Base-by-base conservation (phyloP, 37 sponge, comb jelly and placozoan species). In the Amphimedon queenslandica region DNA sequence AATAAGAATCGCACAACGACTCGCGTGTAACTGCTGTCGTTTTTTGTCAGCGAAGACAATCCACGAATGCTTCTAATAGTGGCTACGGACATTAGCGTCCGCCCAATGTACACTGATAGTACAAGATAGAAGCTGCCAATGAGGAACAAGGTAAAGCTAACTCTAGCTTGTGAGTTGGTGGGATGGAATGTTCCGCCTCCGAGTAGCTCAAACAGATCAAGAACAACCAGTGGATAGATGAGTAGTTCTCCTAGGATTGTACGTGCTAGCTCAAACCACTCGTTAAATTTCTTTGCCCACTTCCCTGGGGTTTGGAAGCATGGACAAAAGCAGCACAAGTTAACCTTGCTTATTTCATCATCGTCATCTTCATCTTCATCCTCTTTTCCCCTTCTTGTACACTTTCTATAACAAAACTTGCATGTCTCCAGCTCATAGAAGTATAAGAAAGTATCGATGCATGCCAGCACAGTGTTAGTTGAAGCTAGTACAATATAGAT, bases 181-280 rank as follows among this genome's bases (percentile, higher is more conserved):
- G 18, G 30, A 4, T 64, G 20, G 33, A 42, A 67, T 3, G 16
- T 55, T 16, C 56, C 38, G 4, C 25, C 40, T 28, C 27, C 67
- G 28, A 83, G 64, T 27, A 77, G 70, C 23, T 70, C 77, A 77
- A 83, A 77, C 64, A 83, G 65, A 28, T 83, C 84, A 53, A 55
- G 70, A 2, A 83, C 55, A 31, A 83, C 65, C 39, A 83, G 38
- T 0, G 84, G 84, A 61, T 71, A 83, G 0, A 83, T 68, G 1
- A 83, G 53, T 1, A 71, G 28, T 55, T 83, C 84, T 2, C 36
- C 55, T 11, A 77, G 20, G 33, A 83, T 23, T 28, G 67, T 83
- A 2, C 84, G 84, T 42, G 55, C 57, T 11, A 83, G 33, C 51
- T 83, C 84, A 53, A 70, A 71, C 30, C 41, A 83, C 1, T 28